Percentiles rank a stretch among this genome's conserved stretches.
Conservation (phyloP, 2,113 vertebrate genomes). For the Todiramphus chloris region DNA sequence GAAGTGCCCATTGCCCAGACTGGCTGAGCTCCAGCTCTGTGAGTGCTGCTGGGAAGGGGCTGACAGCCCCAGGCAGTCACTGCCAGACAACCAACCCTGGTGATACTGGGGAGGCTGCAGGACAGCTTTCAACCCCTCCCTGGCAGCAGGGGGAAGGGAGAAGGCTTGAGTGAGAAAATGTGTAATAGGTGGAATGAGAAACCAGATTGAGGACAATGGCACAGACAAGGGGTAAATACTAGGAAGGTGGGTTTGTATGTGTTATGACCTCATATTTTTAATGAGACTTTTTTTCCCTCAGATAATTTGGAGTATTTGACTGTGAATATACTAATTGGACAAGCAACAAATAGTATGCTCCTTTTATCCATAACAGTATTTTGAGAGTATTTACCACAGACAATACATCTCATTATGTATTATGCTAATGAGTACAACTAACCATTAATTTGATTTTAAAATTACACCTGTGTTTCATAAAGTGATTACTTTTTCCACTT, state of each 20-base stretch:
- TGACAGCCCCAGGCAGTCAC: neutral
- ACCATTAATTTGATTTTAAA: neutral
- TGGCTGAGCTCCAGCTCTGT: neutral
- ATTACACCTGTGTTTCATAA: neutral
- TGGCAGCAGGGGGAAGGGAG: neutral
- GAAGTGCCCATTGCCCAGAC: neutral
- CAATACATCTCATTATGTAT: neutral
- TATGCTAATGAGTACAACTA: neutral
- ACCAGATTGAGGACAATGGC: fast-evolving
- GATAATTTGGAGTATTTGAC: neutral
- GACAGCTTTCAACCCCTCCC: neutral
- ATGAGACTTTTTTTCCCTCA: neutral
- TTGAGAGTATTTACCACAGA: neutral
- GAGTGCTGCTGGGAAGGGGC: fast-evolving
- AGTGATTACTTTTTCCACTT: neutral
- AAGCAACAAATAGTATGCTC: neutral
- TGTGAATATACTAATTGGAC: neutral
- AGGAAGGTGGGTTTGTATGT: neutral
- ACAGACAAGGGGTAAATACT: neutral
- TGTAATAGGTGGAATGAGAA: neutral
- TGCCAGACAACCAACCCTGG: fast-evolving
- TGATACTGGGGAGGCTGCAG: fast-evolving
- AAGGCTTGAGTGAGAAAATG: neutral
- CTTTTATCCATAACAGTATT: neutral
- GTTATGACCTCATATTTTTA: neutral